Evolutionary conservation across 2,797 vertebrate species (phyloP), one percentile per base, ranked within the genome.

Genomic region (Okamejei kenojei): DNA sequence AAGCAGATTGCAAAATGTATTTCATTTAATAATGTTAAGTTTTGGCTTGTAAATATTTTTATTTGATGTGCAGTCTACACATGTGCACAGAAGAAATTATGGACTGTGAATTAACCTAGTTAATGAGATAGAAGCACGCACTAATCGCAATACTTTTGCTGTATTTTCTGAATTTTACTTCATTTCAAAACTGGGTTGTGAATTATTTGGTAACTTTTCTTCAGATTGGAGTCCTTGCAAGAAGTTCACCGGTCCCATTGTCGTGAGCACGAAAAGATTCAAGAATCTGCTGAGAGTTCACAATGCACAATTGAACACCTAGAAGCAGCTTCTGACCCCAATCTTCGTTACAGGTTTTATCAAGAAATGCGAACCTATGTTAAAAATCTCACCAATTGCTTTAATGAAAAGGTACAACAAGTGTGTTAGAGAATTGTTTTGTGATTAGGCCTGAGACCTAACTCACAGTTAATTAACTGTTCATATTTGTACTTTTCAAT

Each of bases 361-460:
- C 97, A 97, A 91, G 94, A 94, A 94, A 98, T 98, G 97, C 97
- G 96, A 82, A 94, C 95, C 45, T 99, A 97, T 0, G 94, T 96
- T 65, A 97, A 97, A 94, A 98, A 98, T 95, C 95, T 99, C 95
- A 96, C 98, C 93, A 97, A 98, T 94, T 99, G 98, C 96, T 96
- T 99, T 79, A 97, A 95, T 94, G 98, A 98, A 96, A 99, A 99
- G 95, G 98, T 99, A 94, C n/a, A 35, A 38, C 78, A 15, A 2
- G 15, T 38, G 19, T 9, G 35, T 79, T 38, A 17, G 58, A 65
- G 65, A 71, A 90, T 1, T 84, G 29, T 15, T 6, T 84, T 29
- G 81, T 58, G 29, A 15, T 19, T n/a, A 61, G 29, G 26, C 9
- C 45, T 84, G 32, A 21, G 35, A 19, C 7, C 26, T 61, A n/a